phyloP scores from a whole-genome alignment of 1,140 invertebrate genomes.

The Tetraneura akinire region DNA sequence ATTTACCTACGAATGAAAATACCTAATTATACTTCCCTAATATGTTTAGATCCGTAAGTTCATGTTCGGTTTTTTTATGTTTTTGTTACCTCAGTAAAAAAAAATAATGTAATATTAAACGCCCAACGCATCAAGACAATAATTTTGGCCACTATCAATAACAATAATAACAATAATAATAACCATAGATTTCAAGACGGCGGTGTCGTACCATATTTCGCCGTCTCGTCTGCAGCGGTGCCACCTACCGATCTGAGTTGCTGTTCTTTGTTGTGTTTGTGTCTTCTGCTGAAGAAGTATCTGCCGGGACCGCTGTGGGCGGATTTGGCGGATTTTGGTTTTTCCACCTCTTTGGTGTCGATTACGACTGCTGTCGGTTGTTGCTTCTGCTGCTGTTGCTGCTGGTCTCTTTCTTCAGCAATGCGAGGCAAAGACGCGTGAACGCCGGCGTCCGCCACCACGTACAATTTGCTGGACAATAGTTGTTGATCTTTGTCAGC shows the following conservation, averaged over 20 bases:
- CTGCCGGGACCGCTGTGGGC: neutral
- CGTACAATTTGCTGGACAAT: neutral
- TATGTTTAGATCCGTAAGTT: too few species aligned
- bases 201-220: neutral
- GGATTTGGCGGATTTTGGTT: neutral
- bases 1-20: too few species aligned
- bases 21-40: too few species aligned
- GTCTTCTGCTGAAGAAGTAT: slow-evolving; percentile 40
- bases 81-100: too few species aligned
- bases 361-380: neutral
- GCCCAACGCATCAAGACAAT: too few species aligned
- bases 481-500: neutral
- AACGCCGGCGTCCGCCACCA: neutral
- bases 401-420: slow-evolving; percentile 30
- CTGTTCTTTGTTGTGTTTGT: neutral
- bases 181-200: too few species aligned
- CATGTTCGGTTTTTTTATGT: too few species aligned
- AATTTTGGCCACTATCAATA: too few species aligned
- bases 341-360: neutral
- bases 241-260: neutral
- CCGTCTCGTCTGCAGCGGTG: neutral
- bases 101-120: too few species aligned
- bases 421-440: neutral
- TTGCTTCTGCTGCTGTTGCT: neutral
- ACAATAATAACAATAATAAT: too few species aligned